Conservation (phyloP, 2,797 vertebrate genomes). For the Neosilurus hyrtlii region DNA sequence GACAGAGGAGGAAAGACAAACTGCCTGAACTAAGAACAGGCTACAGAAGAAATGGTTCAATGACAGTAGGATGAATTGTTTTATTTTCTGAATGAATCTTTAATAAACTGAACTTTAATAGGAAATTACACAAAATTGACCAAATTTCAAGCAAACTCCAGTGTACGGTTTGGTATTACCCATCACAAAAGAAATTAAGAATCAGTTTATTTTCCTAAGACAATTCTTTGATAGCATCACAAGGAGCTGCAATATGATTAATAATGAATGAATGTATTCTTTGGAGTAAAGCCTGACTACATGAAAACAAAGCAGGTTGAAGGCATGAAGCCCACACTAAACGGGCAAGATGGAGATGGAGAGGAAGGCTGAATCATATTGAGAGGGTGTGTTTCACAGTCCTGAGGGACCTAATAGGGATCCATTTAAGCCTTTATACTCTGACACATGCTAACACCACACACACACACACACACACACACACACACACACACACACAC, state of each 20-base stretch:
- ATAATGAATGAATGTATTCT: slow-evolving; percentile 31
- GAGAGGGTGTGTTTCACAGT: slow-evolving; percentile 41
- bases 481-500: slow-evolving; percentile 17
- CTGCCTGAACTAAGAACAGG: slow-evolving; percentile 30
- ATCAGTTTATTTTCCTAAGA: not conserved
- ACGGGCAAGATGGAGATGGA: slow-evolving; percentile 23
- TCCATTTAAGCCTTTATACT: slow-evolving; percentile 47
- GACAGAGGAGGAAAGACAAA: slow-evolving; percentile 28
- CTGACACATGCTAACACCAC: slow-evolving; percentile 26
- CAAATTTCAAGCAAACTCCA: not conserved
- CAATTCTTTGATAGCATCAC: not conserved
- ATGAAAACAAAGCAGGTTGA: slow-evolving; percentile 33
- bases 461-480: slow-evolving; percentile 11
- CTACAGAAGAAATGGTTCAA: not conserved
- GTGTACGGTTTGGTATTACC: not conserved
- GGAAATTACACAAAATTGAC: not conserved
- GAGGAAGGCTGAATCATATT: slow-evolving; percentile 46
- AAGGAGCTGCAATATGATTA: slow-evolving; percentile 9
- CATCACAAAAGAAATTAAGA: not conserved
- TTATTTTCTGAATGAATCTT: slow-evolving; percentile 1
- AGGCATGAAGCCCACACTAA: slow-evolving; percentile 39
- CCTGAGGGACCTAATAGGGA: slow-evolving; percentile 49
- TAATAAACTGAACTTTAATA: not conserved
- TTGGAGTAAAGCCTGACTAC: slow-evolving; percentile 24
- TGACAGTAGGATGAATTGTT: not conserved